phyloP scores from a whole-genome alignment of 2,888 invertebrate species.

The Aleiodes alternator region DNA sequence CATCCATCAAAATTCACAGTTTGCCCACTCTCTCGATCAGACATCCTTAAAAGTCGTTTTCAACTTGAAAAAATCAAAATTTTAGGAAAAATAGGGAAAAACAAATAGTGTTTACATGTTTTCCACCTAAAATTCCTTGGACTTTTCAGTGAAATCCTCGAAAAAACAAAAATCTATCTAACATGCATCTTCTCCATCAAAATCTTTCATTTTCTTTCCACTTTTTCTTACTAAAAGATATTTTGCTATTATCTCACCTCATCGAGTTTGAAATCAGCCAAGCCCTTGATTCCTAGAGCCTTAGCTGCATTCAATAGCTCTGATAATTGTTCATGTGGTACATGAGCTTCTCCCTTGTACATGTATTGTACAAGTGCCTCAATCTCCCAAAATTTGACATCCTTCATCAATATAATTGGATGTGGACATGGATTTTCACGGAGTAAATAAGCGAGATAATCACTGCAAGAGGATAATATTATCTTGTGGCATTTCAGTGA shows the following conservation, averaged over 20 bases:
- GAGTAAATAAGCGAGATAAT: constrained; percentile 87
- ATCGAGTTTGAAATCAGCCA: constrained; percentile 73
- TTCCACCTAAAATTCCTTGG: no score
- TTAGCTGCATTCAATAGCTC: constrained; percentile 90
- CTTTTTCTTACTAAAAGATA: no score
- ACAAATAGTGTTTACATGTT: no score
- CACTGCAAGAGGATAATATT: constrained; percentile 89
- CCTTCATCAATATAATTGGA: constrained; percentile 89
- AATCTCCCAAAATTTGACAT: constrained; percentile 89
- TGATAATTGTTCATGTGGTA: constrained; percentile 88
- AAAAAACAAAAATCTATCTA: no score
- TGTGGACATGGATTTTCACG: constrained; percentile 91
- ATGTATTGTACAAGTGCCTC: constrained; percentile 92
- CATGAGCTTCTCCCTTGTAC: constrained; percentile 93
- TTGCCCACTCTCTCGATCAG: no score
- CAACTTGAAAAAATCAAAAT: no score
- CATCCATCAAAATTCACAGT: no score
- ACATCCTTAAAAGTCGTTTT: no score
- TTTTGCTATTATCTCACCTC: constrained; percentile 60
- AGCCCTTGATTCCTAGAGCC: constrained; percentile 88
- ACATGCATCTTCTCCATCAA: no score
- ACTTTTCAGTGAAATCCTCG: no score
- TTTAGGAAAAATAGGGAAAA: no score
- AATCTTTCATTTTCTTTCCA: neutral
- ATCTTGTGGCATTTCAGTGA: constrained; percentile 92